Conservation (phyloP, 2,113 vertebrate genomes). For the Ceyx cyanopectus region DNA sequence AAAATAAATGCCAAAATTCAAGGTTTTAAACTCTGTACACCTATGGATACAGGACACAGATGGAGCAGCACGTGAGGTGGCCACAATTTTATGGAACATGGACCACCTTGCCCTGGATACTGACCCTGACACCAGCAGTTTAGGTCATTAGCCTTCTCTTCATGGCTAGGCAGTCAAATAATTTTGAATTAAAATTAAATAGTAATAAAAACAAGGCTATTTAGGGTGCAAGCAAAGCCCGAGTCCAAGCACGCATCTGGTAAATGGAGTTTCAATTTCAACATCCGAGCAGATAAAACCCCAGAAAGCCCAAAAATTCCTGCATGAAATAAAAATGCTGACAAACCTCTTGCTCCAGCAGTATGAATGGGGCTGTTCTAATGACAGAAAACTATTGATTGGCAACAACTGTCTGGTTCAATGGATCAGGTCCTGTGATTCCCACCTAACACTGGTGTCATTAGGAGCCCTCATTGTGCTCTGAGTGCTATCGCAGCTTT, state of each 20-base stretch:
- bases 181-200: not conserved
- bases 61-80: not conserved
- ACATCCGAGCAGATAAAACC: not conserved
- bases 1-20: not conserved
- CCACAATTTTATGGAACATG: not conserved
- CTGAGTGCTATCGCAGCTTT: slow-evolving; percentile 74
- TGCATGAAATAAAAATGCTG: slow-evolving; percentile 53
- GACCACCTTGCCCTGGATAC: not conserved
- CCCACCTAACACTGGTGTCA: slow-evolving; percentile 73
- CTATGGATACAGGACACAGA: not conserved
- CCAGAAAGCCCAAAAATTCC: not conserved
- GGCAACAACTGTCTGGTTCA: slow-evolving; percentile 28
- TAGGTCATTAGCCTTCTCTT: not conserved
- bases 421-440: slow-evolving; percentile 68
- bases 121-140: not conserved
- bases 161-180: not conserved
- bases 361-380: slow-evolving; percentile 34
- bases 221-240: not conserved
- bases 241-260: not conserved
- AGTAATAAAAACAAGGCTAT: not conserved
- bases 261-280: not conserved
- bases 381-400: slow-evolving; percentile 73
- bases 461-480: slow-evolving; percentile 79
- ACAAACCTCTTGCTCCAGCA: slow-evolving; percentile 23
- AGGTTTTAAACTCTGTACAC: not conserved